Base-by-base conservation (phyloP, 2,797 vertebrate genomes). In the Sebastes kiyomatsui region DNA sequence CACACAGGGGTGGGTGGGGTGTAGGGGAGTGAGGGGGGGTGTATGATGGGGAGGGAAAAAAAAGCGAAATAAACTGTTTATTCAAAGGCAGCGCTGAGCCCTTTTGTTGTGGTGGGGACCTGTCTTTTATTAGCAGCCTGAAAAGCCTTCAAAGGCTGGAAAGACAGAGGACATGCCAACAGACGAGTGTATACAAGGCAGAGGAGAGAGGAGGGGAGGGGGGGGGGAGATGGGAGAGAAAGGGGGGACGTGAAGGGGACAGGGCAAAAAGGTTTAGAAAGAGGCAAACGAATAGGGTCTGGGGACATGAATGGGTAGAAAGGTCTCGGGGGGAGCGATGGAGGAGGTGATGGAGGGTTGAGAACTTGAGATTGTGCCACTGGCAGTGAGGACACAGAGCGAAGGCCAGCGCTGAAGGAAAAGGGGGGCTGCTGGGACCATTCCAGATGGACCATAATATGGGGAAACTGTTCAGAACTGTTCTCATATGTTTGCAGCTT, bases 141-240 rank as follows among this genome's bases (percentile, higher is more conserved):
- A 96, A 96, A 95, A 94, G 93, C 93, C 96, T 96, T 96, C 97
- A 97, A 96, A 97, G 97, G 91, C 95, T 96, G 95, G 95, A 95
- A 97, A 96, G 92, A 94, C 20, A 79, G 90, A 95, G 90, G 95
- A 92, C 95, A 93, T 96, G 96, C 96, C 97, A 97, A 95, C 92
- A 94, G 92, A 94, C 89, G 91, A 94, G 93, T 96, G 92, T 94
- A 94, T 95, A 91, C 94, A 94, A 93, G 91, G 81, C 91, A 83
- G 87, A 87, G 82, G 81, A 72, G 87, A 74, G 87, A 67, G 80
- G 74, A 74, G 74, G 84, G 86, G 77, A 30, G 67, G 22, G 16
- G 77, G 58, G 28, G 22, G 78, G 58, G 60, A 22, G 25, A 16
- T 62, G 80, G 59, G 70, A 67, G 70, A 61, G 76, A 80, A 73